Conservation (phyloP, 30 jellyfish, hydroid and myxozoan species). For the Aurelia sp. region DNA sequence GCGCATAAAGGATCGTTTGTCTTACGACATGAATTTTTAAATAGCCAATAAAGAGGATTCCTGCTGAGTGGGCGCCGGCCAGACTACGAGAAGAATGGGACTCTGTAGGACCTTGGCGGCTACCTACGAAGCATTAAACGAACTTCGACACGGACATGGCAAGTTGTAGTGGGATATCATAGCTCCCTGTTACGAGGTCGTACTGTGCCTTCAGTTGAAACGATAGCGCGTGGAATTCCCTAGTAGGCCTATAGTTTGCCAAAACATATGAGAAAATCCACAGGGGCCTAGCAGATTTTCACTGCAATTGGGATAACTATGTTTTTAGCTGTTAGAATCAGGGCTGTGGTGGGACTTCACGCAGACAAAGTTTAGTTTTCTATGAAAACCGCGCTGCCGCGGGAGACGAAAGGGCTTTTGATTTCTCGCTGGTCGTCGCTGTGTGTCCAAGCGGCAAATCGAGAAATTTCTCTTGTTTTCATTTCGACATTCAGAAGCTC, state of each 20-base stretch:
- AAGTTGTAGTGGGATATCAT: slow-evolving; percentile 59
- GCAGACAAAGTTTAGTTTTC: slow-evolving; percentile 71
- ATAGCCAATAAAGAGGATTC: slow-evolving; percentile 81
- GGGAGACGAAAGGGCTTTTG: slow-evolving; percentile 58
- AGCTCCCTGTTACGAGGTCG: slow-evolving; percentile 63
- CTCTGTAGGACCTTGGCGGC: slow-evolving; percentile 87
- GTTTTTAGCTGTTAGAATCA: slow-evolving; percentile 56
- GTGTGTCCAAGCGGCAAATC: slow-evolving; percentile 36
- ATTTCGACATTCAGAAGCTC: background rate
- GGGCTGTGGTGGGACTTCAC: slow-evolving; percentile 80
- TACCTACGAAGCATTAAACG: slow-evolving; percentile 77
- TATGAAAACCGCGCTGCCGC: slow-evolving; percentile 71
- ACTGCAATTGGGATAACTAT: slow-evolving; percentile 29
- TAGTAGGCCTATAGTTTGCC: slow-evolving; percentile 34
- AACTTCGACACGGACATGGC: slow-evolving; percentile 74
- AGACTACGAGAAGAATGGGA: slow-evolving; percentile 73
- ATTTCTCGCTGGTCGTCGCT: slow-evolving; percentile 38
- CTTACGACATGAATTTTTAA: slow-evolving; percentile 78
- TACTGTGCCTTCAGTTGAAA: slow-evolving; percentile 60
- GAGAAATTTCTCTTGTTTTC: slow-evolving; percentile 30
- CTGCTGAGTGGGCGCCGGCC: slow-evolving; percentile 93
- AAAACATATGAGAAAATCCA: slow-evolving; percentile 68
- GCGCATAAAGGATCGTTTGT: slow-evolving; percentile 58
- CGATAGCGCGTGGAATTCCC: slow-evolving; percentile 80
- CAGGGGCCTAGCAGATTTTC: slow-evolving; percentile 62